Conservation (phyloP, 23 tunicate genomes). For the Ascidia mentula region DNA sequence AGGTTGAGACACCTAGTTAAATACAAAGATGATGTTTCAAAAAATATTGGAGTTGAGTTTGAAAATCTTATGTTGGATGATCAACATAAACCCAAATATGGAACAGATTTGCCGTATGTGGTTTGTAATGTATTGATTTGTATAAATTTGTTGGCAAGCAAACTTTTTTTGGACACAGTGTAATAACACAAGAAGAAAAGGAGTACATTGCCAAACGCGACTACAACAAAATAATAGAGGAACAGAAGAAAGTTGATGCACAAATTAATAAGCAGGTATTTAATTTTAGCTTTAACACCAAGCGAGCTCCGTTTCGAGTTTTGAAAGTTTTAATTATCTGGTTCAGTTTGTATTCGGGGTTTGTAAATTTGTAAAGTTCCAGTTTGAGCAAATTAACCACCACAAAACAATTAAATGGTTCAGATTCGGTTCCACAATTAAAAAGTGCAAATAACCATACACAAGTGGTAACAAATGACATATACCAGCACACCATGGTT, state of each 20-base stretch:
- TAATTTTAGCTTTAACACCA: no score
- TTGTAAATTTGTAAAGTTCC: neutral
- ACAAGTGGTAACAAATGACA: no score
- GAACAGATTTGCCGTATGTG: slow-evolving; percentile 48
- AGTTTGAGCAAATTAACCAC: neutral
- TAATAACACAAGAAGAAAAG: slow-evolving; percentile 62
- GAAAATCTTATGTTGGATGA: slow-evolving; percentile 77
- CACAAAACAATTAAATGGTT: no score
- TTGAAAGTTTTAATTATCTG: neutral
- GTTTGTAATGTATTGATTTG: neutral
- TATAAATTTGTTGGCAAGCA: no score
- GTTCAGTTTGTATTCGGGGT: neutral
- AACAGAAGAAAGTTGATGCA: slow-evolving; percentile 87
- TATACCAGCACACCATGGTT: no score
- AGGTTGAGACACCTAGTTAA: slow-evolving; percentile 67
- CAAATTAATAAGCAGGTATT: slow-evolving; percentile 56
- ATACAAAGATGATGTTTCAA: slow-evolving; percentile 51
- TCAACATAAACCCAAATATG: slow-evolving; percentile 49
- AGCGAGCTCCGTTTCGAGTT: no score
- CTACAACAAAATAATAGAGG: slow-evolving; percentile 74
- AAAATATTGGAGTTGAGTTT: slow-evolving; percentile 74
- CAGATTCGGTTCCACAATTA: no score
- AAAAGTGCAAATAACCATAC: no score
- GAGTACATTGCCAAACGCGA: slow-evolving; percentile 66
- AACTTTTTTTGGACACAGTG: neutral